Evolutionary conservation across 2,888 invertebrate species (phyloP), one percentile per base, ranked within the genome.

Genomic region (Loripinus fragilis): DNA sequence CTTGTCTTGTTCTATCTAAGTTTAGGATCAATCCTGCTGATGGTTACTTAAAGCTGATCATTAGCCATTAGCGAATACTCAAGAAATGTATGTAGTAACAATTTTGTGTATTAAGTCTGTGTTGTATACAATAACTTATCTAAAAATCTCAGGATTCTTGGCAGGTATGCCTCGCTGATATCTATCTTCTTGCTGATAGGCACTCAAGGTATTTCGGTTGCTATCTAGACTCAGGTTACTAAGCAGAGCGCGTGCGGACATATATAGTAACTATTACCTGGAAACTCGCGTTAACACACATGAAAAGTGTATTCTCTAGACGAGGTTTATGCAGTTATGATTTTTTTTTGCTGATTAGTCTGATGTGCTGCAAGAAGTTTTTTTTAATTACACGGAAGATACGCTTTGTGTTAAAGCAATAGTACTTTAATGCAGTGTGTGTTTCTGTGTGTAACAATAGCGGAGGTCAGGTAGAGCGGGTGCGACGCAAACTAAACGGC

Each of bases 211-310:
- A 67, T 67, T 67, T 67, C 28, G 41, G 41, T 67, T 67, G 60
- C 60, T 60, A 60, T 33, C 60, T 60, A 33, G n/a, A 17, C 60
- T 60, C 60, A 33, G 17, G 60, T 60, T 60, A 60, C 60, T 33
- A 67, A 67, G 67, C 67, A 45, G 45, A 42, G 67, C 67, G 50
- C 70, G 52, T 52, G 70, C 70, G 38, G 70, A 70, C 70, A 70
- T 70, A 70, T 70, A 70, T 70, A 70, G 70, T 52, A 70, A 70
- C 70, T 52, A 35, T 70, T 70, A 50, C 70, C 70, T 50, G 41
- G 70, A 35, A 70, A 52, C 52, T 30, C 17, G 33, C 28, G 60
- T 60, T 23, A 60, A 60, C 60, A 60, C 23, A 60, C 33, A 10
- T 30, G 60, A 60, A 60, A 17, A 60, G 10, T 33, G 60, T 3